Conservation (phyloP, 2,113 vertebrate genomes). For the Orycteropus afer region DNA sequence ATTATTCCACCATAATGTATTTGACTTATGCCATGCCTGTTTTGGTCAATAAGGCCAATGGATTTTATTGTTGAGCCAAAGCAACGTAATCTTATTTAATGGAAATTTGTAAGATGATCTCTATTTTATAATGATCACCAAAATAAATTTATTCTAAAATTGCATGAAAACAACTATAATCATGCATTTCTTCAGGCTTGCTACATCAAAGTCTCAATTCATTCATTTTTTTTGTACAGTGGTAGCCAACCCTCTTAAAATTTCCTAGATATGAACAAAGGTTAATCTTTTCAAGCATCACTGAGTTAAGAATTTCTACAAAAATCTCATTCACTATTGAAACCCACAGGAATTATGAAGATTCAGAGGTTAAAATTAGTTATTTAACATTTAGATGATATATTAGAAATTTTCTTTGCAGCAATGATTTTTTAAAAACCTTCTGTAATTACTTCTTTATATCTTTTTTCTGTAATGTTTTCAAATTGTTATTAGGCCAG, state of each 20-base stretch:
- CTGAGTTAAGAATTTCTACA: conserved; percentile 7
- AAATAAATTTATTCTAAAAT: conserved; percentile 31
- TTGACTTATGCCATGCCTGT: not conserved
- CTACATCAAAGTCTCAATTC: conserved; percentile 4
- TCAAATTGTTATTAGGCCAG: not conserved
- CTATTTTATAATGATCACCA: conserved; percentile 42
- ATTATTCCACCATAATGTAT: conserved; percentile 9
- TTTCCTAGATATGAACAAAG: not conserved
- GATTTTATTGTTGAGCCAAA: conserved; percentile 20
- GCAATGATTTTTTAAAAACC: conserved; percentile 3
- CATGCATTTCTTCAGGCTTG: conserved; percentile 28
- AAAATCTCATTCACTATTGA: conserved; percentile 45
- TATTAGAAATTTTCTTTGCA: conserved; percentile 42
- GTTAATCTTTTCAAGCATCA: conserved; percentile 31
- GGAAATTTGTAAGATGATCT: conserved; percentile 33
- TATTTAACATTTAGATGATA: conserved; percentile 4
- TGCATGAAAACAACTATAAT: not conserved
- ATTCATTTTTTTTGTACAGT: not conserved
- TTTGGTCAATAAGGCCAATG: conserved; percentile 27
- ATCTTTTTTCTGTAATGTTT: not conserved
- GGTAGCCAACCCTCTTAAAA: not conserved
- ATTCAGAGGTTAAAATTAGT: conserved; percentile 30
- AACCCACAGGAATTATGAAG: conserved; percentile 32
- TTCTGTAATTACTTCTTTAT: not conserved
- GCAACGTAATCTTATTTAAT: not conserved